A percentile compares a stretch with the other conserved stretches of the same genome.
phyloP scores from a whole-genome alignment of 30 jellyfish, hydroid and myxozoan species.

The Mastigias papua region DNA sequence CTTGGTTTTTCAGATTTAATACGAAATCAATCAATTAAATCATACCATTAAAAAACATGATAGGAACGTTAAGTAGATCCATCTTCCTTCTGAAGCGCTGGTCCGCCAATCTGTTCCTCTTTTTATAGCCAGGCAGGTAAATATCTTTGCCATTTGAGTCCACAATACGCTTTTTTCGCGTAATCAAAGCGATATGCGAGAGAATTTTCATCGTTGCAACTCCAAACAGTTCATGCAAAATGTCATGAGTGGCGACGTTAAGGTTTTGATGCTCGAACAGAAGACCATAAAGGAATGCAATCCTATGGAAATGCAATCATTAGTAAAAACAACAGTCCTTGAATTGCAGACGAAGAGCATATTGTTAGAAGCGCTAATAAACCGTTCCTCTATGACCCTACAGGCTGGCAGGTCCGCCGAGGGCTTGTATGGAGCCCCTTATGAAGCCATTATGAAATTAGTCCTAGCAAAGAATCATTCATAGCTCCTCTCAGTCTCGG shows the following conservation, averaged over 20 bases:
- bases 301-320: conserved; percentile 6
- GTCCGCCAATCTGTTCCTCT: conserved; percentile 21
- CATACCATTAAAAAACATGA: conserved; percentile 67
- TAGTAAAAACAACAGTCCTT: background rate
- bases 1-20: no score
- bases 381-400: no score
- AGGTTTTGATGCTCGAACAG: conserved; percentile 57
- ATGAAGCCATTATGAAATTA: no score
- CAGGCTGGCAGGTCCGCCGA: no score
- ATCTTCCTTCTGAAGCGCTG: conserved; percentile 29
- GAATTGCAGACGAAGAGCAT: no score
- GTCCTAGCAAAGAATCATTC: no score
- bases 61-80: conserved; percentile 58
- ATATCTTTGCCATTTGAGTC: conserved; percentile 49
- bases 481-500: no score
- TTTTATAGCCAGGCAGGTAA: conserved; percentile 64
- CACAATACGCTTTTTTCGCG: conserved; percentile 52
- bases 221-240: conserved; percentile 72
- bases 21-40: background rate
- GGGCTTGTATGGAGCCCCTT: no score
- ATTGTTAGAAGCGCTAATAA: no score
- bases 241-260: conserved; percentile 63
- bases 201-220: conserved; percentile 38
- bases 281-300: conserved; percentile 62
- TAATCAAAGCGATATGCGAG: conserved; percentile 28